Evolutionary conservation across 2,113 vertebrate species (phyloP).

Genomic region (Anhinga rufa): DNA sequence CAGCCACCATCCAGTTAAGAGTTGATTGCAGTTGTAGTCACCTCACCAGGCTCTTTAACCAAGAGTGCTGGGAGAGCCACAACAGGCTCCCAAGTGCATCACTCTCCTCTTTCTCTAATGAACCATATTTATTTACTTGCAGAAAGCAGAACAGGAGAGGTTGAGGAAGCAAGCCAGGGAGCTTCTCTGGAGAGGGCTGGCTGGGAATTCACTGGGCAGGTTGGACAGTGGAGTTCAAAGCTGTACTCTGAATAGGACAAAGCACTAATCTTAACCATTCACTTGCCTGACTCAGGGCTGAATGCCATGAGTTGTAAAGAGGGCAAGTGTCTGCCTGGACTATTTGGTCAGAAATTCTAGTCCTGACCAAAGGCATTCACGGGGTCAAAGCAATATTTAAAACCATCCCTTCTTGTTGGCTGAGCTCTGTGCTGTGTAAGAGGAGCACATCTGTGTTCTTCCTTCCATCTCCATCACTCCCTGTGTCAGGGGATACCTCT

Average conservation of each 20-base stretch:
- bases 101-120: not conserved
- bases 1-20: not conserved
- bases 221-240: not conserved
- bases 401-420: not conserved
- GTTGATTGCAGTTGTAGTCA: not conserved
- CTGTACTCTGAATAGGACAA: rapidly evolving
- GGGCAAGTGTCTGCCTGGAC: not conserved
- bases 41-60: not conserved
- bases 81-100: not conserved
- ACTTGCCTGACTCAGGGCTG: not conserved
- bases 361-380: rapidly evolving
- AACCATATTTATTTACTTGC: not conserved
- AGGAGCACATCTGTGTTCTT: not conserved
- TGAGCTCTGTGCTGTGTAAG: not conserved
- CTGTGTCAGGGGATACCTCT: not conserved
- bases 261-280: not conserved
- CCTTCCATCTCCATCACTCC: not conserved
- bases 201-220: not conserved
- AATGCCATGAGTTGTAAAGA: not conserved
- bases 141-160: not conserved
- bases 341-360: not conserved
- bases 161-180: not conserved
- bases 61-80: not conserved
- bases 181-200: not conserved
- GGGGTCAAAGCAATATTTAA: not conserved